Percentiles rank a stretch among this genome's conserved stretches.
Evolutionary conservation across 2,113 vertebrate species (phyloP).

Genomic region (Megalops atlanticus): DNA sequence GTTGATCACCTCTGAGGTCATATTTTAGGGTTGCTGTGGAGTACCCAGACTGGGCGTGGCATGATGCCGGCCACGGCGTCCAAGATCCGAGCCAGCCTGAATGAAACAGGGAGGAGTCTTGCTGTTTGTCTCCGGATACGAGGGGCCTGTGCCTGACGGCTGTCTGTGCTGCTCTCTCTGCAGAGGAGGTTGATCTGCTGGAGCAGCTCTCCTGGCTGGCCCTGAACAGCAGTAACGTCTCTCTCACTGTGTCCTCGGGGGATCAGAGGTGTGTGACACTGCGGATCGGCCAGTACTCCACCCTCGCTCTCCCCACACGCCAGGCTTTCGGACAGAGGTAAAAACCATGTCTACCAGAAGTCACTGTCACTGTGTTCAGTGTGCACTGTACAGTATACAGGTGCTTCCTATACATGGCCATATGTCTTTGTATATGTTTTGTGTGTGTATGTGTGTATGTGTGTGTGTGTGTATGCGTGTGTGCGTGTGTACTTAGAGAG

Average conservation of each 20-base stretch:
- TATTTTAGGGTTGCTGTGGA: slow-evolving; percentile 13
- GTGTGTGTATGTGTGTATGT: too few relatives aligned
- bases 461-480: background rate
- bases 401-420: too few relatives aligned
- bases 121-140: background rate
- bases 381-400: too few relatives aligned
- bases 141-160: background rate
- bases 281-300: slow-evolving; percentile 68
- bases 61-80: too few relatives aligned
- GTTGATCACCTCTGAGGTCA: slow-evolving; percentile 11
- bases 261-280: slow-evolving; percentile 63
- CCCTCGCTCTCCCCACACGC: slow-evolving; percentile 65
- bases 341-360: background rate
- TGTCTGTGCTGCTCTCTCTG: slow-evolving; percentile 8
- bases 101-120: background rate
- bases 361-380: too few relatives aligned
- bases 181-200: slow-evolving; percentile 77
- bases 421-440: too few relatives aligned
- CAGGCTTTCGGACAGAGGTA: slow-evolving; percentile 74
- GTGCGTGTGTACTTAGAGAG: background rate
- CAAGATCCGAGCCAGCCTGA: background rate
- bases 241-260: slow-evolving; percentile 51
- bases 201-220: slow-evolving; percentile 53
- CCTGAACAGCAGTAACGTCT: slow-evolving; percentile 60
- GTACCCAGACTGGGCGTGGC: too few relatives aligned